phyloP scores from a whole-genome alignment of 2,797 vertebrate genomes.

The Acridotheres tristis region DNA sequence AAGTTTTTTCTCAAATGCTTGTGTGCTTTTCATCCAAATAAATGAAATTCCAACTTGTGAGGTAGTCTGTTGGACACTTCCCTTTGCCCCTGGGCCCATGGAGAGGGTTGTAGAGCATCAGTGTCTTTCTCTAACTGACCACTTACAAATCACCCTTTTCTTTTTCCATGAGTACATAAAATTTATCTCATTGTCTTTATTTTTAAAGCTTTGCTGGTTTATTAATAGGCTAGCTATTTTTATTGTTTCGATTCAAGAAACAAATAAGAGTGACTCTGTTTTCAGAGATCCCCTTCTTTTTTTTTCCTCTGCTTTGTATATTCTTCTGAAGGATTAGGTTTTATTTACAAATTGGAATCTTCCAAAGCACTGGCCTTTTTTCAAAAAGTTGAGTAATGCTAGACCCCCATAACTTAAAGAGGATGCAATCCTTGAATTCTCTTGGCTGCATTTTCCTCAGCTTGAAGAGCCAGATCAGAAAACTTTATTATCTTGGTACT shows the following conservation, averaged over 20 bases:
- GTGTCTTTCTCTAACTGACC: not conserved
- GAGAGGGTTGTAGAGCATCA: not conserved
- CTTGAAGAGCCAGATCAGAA: not conserved
- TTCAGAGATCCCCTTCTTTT: not conserved
- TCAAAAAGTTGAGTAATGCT: not conserved
- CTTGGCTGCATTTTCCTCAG: not conserved
- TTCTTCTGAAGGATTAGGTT: not conserved
- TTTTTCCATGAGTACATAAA: not conserved
- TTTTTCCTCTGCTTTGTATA: not conserved
- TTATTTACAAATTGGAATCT: not conserved
- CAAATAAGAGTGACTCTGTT: not conserved
- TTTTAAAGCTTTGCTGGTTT: not conserved
- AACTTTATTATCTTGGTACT: not conserved
- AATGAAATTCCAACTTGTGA: not conserved
- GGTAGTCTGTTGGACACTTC: not conserved
- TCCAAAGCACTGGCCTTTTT: not conserved
- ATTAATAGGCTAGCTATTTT: not conserved
- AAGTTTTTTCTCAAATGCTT: not conserved
- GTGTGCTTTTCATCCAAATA: not conserved
- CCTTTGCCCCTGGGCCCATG: not conserved
- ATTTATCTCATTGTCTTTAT: not conserved
- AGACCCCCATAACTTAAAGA: not conserved
- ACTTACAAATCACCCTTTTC: not conserved
- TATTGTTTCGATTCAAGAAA: not conserved
- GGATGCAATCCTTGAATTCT: not conserved